Percentiles rank a stretch among this genome's conserved stretches.
phyloP scores from a whole-genome alignment of 1,140 invertebrate genomes.

The Himalopsyche phryganea region DNA sequence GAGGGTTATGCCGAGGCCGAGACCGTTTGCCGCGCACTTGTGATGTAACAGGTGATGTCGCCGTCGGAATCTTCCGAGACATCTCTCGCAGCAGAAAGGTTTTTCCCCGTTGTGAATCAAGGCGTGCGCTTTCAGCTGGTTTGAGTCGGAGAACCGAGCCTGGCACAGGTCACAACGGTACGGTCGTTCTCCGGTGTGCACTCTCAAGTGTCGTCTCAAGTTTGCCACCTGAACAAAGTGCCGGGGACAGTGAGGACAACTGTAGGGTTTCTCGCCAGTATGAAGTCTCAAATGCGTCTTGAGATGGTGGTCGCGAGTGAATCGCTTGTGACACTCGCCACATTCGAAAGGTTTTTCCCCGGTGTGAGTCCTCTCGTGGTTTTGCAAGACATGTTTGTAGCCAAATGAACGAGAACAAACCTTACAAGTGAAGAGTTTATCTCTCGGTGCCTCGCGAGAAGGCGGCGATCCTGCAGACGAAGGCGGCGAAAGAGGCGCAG shows the following conservation, averaged over 20 bases:
- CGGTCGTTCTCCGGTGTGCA: conserved; percentile 93
- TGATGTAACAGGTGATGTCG: conserved; percentile 83
- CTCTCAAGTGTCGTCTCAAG: conserved; percentile 84
- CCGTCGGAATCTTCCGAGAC: conserved; percentile 72
- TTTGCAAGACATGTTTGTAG: conserved; percentile 93
- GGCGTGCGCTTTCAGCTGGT: conserved; percentile 88
- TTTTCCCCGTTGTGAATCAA: conserved; percentile 88
- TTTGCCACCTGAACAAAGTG: conserved; percentile 95
- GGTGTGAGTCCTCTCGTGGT: conserved; percentile 94
- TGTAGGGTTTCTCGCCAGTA: conserved; percentile 90
- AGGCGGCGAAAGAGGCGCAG: conserved; percentile 44
- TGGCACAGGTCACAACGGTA: conserved; percentile 89
- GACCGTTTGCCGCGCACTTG: conserved; percentile 62
- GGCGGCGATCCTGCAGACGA: conserved; percentile 48
- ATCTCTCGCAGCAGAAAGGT: conserved; percentile 76
- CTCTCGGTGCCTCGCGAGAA: conserved; percentile 57
- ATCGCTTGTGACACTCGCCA: conserved; percentile 88
- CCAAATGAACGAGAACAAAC: conserved; percentile 85
- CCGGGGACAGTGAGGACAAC: conserved; percentile 85
- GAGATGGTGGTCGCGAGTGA: conserved; percentile 92
- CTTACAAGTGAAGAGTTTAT: conserved; percentile 83
- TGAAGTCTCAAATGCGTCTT: conserved; percentile 92
- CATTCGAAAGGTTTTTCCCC: conserved; percentile 97
- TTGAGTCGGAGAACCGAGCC: conserved; percentile 88
- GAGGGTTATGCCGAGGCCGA: conserved; percentile 37